These are phyloP conservation scores for Anabacerthia variegaticeps DNA, from an alignment of 2,797 vertebrate species.

Conservation along the genomic window DNA sequence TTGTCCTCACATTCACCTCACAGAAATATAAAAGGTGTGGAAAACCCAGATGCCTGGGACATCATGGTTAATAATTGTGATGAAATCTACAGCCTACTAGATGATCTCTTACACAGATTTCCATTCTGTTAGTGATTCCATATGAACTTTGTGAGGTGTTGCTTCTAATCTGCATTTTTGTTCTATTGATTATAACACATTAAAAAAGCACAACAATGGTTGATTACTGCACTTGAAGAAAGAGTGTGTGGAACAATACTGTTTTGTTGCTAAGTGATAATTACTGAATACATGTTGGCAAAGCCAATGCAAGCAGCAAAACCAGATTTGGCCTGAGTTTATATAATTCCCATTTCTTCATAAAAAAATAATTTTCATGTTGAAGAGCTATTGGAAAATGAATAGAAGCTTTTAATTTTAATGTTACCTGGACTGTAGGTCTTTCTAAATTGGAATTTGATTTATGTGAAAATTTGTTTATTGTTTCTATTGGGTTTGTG, in stretches of 20 bases:
- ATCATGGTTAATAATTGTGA: neutral
- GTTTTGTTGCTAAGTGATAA: neutral
- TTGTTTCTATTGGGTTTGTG: neutral
- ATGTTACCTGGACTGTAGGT: neutral
- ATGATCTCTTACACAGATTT: neutral
- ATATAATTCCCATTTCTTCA: neutral
- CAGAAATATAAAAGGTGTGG: neutral
- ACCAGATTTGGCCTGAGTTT: neutral
- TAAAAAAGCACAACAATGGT: neutral
- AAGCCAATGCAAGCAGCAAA: neutral
- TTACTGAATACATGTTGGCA: neutral
- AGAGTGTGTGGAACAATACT: neutral
- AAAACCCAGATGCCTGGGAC: neutral
- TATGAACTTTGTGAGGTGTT: neutral
- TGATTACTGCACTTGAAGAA: neutral
- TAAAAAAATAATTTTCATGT: neutral
- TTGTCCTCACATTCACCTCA: neutral
- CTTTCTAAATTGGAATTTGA: neutral
- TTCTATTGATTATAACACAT: neutral
- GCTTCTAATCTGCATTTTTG: neutral
- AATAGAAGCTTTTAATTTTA: neutral
- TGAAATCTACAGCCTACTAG: neutral
- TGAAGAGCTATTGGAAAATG: neutral
- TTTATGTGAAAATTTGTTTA: neutral
- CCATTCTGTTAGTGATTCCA: neutral